Base-by-base conservation (phyloP, 2,888 invertebrate genomes). In the Rhagophthalmus giganteus region DNA sequence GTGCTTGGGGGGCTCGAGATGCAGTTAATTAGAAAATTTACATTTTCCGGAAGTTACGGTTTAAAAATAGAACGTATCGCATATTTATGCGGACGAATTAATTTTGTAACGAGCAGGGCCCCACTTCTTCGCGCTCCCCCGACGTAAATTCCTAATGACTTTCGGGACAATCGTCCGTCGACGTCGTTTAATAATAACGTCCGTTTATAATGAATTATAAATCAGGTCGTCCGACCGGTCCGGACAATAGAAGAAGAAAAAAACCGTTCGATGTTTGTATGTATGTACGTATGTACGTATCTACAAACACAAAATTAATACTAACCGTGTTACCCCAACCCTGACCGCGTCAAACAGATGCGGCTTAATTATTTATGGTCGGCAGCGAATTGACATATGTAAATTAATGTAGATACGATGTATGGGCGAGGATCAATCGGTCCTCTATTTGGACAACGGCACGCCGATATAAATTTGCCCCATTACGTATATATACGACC, bases 371-470 rank as follows among this genome's bases (percentile, higher is more conserved):
- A 52, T 52, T 52, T 52, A 52, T 20, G 46, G 46, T 25, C 30
- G 28, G 28, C 40, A 14, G 40, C 46, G 34, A 52, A 52, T 52
- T 41, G 51, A 46, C 51, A 46, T 52, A 52, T 52, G 51, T 52
- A 52, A 52, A 52, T 52, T 45, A 52, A 52, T 52, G 51, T 40
- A 52, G 46, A 52, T 46, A 46, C 39, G 26, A 34, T 44, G 34
- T 51, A 48, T 42, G 33, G 26, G 39, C 33, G 12, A 33, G 34
- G 40, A 45, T 51, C 51, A 45, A 45, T 37, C 30, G 33, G 44
- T n/a, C n/a, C 9, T 6, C 31, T 38, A 42, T 42, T 38, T 42
- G 31, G 15, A n/a, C 24, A 15, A 11, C 25, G 2, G 13, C 8
- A 13, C 9, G 14, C 4, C 27, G 45, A 45, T 38, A 46, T 46